Evolutionary conservation across 2,888 invertebrate genomes (phyloP), one percentile per base, ranked within the genome.

Genomic region (Liopterus haemorrhoidalis): DNA sequence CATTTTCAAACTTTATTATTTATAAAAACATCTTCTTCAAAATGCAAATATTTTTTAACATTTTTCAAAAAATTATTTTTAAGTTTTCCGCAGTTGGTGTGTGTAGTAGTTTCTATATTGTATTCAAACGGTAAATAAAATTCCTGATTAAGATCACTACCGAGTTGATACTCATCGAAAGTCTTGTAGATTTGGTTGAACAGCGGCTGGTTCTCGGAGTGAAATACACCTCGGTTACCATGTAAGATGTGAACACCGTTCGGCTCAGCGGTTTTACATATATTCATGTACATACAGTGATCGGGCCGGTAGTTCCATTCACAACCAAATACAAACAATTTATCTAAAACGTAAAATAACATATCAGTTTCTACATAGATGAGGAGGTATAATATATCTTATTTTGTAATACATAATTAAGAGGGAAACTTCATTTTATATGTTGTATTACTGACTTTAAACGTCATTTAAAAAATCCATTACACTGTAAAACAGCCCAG

Each of bases 221-320:
- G 89, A 68, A 93, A 94, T 39, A 85, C 85, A 3, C 83, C 79
- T 39, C 95, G 74, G 57, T 87, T 92, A 24, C 93, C 95, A 64
- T 96, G 96, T 33, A 95, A 64, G 5, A 95, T 76, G 50, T 80
- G 75, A n/a, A 88, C 81, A 2, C 94, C 95, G 20, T 74, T 65
- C 39, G 71, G 66, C 48, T 83, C 78, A 0, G 85, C 86, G 36
- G 73, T 78, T 35, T 79, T 75, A 66, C 95, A 95, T 3, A 88
- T 84, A 62, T 85, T 88, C 69, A 85, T 87, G 62, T 95, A 96
- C 86, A 91, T 90, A 67, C 96, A 96, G 67, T 95, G 95, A 70
- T 96, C 95, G 1, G 93, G 84, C 36, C 95, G 81, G 69, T 86
- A 95, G 68, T 96, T 96, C 70, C 84, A 91, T 49, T 85, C 77